Conservation (phyloP, 2,888 invertebrate genomes). For the Microchrysa polita region DNA sequence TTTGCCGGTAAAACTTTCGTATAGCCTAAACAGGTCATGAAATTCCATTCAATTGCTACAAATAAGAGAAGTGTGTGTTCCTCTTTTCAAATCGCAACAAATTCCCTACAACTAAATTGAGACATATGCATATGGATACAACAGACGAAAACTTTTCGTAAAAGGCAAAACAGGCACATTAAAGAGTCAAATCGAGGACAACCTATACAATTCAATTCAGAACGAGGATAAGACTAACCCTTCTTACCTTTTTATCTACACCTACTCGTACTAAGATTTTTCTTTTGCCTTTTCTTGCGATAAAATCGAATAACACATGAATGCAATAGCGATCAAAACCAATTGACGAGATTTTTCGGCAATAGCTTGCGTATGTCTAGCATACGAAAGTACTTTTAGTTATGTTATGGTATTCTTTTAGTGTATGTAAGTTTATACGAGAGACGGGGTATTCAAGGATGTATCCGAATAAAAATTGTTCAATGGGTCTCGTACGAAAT, state of each 20-base stretch:
- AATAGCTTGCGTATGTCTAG: conserved; percentile 35
- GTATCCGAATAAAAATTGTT: too few relatives aligned
- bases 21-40: conserved; percentile 3
- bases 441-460: too few relatives aligned
- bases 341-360: conserved; percentile 43
- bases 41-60: conserved; percentile 26
- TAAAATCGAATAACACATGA: conserved; percentile 28
- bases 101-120: conserved; percentile 36
- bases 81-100: conserved; percentile 23
- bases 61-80: conserved; percentile 33
- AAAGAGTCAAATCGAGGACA: background rate
- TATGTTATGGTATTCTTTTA: background rate
- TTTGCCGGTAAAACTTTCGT: background rate
- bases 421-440: too few relatives aligned
- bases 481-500: too few relatives aligned
- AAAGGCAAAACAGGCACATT: conserved; percentile 7
- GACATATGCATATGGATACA: too few relatives aligned
- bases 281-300: conserved; percentile 17
- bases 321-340: conserved; percentile 38
- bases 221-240: conserved; percentile 1
- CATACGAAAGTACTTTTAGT: conserved; percentile 22
- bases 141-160: background rate
- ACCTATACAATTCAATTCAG: conserved; percentile 24
- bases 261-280: background rate
- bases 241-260: conserved; percentile 1